Base-by-base conservation (phyloP, 1,140 invertebrate species). In the Caerostris extrusa region DNA sequence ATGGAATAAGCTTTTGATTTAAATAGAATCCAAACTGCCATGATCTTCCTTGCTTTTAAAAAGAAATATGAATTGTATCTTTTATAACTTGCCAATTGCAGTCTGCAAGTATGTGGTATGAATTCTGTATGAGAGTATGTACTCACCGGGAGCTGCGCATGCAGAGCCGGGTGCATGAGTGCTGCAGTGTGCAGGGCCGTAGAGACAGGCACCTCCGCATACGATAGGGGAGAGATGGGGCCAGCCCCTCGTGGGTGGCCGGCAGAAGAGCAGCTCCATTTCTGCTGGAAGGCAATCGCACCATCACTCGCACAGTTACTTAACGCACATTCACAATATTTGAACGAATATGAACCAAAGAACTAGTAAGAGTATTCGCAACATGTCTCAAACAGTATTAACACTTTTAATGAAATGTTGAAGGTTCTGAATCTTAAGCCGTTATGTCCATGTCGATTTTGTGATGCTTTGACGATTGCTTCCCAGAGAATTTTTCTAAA, bases 261-360 rank as follows among this genome's bases (percentile, higher is more conserved):
- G 98, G 98, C 97, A 99, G 99, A 97, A 99, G 99, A 93, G 98
- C 98, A 95, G 98, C 97, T 96, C 98, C 98, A 97, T 96, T 97
- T 99, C 98, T 98, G 93, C 95, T 98, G 83, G 34, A 77, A 77
- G 34, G 53, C 71, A 77, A 77, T 64, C 7, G 61, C 71, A 34
- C 34, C 34, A 12, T 77, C 71, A 77, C 34, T 77, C 12, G 53
- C 5, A 50, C 71, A 77, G 3, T 14, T 14, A 64, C 61, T 0
- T 14, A 64, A 64, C 12, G 17, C 61, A 14, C 61, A 10, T 14
- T 14, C 5, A 5, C 12, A 3, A 64, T 14, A 64, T 17, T 34
- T 34, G 34, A 64, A 3, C 17, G 58, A 60, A 60, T 60, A 6
- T 60, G 58, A 60, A 7, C 6, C 58, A 60, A 34, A 34, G 34